Evolutionary conservation across 2,113 vertebrate species (phyloP), one percentile per base, ranked within the genome.

Genomic region (Microtus montanus): DNA sequence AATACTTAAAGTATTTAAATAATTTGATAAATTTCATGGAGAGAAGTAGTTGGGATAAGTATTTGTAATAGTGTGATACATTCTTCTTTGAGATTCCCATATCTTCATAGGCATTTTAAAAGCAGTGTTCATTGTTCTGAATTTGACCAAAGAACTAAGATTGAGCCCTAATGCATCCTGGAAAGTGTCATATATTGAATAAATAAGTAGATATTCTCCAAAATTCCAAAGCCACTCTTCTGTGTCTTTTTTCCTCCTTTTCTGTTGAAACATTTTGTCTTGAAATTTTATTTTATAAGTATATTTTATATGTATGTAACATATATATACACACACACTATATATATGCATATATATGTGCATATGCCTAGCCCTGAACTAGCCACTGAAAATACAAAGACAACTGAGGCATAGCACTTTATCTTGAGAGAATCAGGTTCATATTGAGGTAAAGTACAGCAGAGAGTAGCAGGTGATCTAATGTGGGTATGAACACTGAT

Each of bases 121-220:
- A 77, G 49, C 41, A 66, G 2, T 77, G 9, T 68, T 90, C 11
- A 38, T 77, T 90, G 95, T 88, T 47, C n/a, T 63, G 84, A 47
- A 82, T 94, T 68, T 68, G 41, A 79, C 84, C 85, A 74, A 87
- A 84, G 52, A 90, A 49, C 49, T 93, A 74, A 22, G 10, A 58
- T 44, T 66, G 66, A 92, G 66, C 63, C 41, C 41, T 17, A 66
- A 24, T 5, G 1, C 19, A 64, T 35, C 4, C 74, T 84, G 13
- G 90, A 90, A 92, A 89, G 44, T 80, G 26, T 90, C 35, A 64
- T 89, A 5, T 52, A 52, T 73, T 71, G 24, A 93, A 52, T 95
- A 87, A 82, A 84, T 89, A 63, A 89, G 77, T 84, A 47, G 11
- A 24, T 30, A 74, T 44, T 82, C 49, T 92, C 2, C 63, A 64